Evolutionary conservation across 2,888 invertebrate species (phyloP).

Genomic region (Mongoloraphidia duomilia): DNA sequence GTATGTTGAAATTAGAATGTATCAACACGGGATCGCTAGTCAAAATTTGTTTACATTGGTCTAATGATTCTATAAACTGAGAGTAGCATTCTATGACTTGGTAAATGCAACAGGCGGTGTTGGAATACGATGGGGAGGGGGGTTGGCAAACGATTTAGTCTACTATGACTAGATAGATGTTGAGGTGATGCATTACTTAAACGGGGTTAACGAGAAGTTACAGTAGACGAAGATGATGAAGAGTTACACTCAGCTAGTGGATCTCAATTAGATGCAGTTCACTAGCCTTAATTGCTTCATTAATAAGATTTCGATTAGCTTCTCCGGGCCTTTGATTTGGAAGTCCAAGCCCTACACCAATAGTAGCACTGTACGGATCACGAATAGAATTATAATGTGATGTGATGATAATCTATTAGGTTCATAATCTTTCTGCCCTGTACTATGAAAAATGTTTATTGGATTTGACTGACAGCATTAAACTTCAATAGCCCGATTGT

Average conservation of each 20-base stretch:
- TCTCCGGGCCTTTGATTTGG: too few species aligned
- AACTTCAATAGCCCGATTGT: slow-evolving; percentile 74
- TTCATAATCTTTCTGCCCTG: slow-evolving; percentile 58
- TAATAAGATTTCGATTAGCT: too few species aligned
- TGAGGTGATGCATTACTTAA: background rate
- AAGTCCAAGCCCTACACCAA: too few species aligned
- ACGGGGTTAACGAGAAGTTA: slow-evolving; percentile 19
- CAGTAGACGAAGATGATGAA: slow-evolving; percentile 26
- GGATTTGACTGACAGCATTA: slow-evolving; percentile 68
- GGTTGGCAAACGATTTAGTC: slow-evolving; percentile 1
- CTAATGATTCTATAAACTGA: too few species aligned
- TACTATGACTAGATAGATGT: too few species aligned
- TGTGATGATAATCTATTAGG: slow-evolving; percentile 73
- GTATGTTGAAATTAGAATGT: too few species aligned
- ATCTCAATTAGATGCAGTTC: slow-evolving; percentile 52
- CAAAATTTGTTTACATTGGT: too few species aligned
- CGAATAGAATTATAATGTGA: too few species aligned
- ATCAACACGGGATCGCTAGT: too few species aligned
- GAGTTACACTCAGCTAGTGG: slow-evolving; percentile 23
- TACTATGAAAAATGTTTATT: slow-evolving; percentile 73
- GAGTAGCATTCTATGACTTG: too few species aligned
- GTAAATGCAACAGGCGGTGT: background rate
- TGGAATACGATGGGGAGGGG: slow-evolving; percentile 1
- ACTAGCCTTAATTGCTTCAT: too few species aligned
- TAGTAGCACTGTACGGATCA: too few species aligned